Evolutionary conservation across 2,113 vertebrate genomes (phyloP), one percentile per base, ranked within the genome.

Genomic region (Gracilinanus agilis): DNA sequence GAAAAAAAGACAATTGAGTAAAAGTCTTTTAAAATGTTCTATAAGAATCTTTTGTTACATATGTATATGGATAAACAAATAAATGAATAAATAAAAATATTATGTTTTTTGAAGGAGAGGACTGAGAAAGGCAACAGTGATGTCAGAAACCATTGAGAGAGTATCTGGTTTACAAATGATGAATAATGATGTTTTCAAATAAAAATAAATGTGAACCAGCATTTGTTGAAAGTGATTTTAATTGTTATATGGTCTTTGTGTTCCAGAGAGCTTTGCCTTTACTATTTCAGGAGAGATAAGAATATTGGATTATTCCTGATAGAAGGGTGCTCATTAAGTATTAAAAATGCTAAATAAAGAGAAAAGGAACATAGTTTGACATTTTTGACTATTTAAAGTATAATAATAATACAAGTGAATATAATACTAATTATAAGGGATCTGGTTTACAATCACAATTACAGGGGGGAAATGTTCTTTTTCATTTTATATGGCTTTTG

Each of bases 281-380:
- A 53, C 88, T 95, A 53, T 8, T 96, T 96, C 29, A 90, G 24
- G 4, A 91, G 88, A 94, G 93, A 34, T 94, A 75, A 75, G 3
- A 40, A 89, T 61, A 92, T 93, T 93, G 91, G 94, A 90, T 25
- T 9, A 88, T 55, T 94, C 92, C 21, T 95, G 90, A 29, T 94
- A 88, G 91, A 88, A 96, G 92, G 44, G 3, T 24, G 3, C 89
- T 93, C 94, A 55, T 24, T 95, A 61, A 90, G 49, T 95, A 58
- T 4, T 40, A 90, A 55, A 97, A 92, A 75, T 53, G 61, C 27
- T 27, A 16, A 7, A 10, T 91, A n/a, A n/a, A 83, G 5, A 40
- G 93, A 90, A n/a, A 92, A 10, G 88, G 54, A 75, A 75, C 34
- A n/a, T 75, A 13, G 61, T n/a, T 67, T n/a, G 61, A 75, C 4